phyloP scores from a whole-genome alignment of 2,113 vertebrate genomes.

The Cyphomyrus discorhynchus region DNA sequence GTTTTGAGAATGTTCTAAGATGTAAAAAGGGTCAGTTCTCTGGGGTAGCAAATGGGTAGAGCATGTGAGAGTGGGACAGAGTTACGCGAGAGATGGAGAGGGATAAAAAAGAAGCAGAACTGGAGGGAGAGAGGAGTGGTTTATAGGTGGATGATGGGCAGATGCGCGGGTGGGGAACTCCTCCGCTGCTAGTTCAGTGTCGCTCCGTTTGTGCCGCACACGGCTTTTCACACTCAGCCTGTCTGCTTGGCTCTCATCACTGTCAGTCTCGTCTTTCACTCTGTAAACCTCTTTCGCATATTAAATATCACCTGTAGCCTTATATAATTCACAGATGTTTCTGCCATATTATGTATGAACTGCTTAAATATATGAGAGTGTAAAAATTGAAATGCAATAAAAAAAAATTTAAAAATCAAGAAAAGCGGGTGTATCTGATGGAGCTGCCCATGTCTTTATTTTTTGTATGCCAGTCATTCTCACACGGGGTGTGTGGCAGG shows the following conservation, averaged over 20 bases:
- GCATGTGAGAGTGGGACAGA: background rate
- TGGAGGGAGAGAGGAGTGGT: background rate
- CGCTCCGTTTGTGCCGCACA: background rate
- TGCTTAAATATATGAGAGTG: conserved; percentile 8
- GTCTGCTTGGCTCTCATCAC: background rate
- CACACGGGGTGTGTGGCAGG: background rate
- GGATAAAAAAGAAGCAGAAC: background rate
- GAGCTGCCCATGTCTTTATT: background rate
- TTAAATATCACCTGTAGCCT: conserved; percentile 10
- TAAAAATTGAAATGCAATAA: conserved; percentile 17
- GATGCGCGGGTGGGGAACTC: too few relatives aligned
- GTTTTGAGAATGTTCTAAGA: background rate
- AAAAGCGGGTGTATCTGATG: background rate
- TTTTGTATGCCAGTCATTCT: background rate
- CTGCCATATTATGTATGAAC: conserved; percentile 13
- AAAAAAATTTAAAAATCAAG: background rate
- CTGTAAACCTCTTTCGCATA: background rate
- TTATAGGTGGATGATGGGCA: background rate
- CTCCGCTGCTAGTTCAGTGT: background rate
- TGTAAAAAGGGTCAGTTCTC: background rate
- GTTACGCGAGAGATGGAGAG: background rate
- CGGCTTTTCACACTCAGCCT: background rate
- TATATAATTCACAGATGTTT: conserved; percentile 9
- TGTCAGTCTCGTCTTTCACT: background rate
- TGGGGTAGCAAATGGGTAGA: background rate